Percentiles rank a stretch among this genome's conserved stretches.
Conservation (phyloP, 2,797 vertebrate species). For the Leptoclinus maculatus region DNA sequence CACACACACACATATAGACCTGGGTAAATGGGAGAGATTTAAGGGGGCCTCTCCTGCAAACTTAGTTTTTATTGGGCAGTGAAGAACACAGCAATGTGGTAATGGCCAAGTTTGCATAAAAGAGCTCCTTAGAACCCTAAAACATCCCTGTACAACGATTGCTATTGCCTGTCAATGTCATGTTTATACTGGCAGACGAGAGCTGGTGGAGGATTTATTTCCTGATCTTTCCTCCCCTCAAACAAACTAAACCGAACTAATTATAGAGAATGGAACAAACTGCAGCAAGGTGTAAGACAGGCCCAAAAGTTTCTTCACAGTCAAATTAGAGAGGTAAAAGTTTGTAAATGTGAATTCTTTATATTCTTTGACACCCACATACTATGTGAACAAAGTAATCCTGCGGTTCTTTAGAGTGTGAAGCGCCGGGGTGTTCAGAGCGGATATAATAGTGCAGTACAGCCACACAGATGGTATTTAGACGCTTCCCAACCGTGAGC, state of each 20-base stretch:
- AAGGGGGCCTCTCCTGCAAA: conserved; percentile 63
- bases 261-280: conserved; percentile 9
- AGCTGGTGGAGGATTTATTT: conserved; percentile 36
- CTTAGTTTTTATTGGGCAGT: conserved; percentile 78
- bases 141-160: conserved; percentile 47
- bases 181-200: conserved; percentile 26
- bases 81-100: conserved; percentile 77
- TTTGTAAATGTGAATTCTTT: conserved; percentile 47
- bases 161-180: conserved; percentile 21
- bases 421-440: conserved; percentile 40
- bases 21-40: conserved; percentile 81
- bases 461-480: conserved; percentile 56
- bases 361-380: conserved; percentile 57
- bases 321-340: conserved; percentile 44
- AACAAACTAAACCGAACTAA: conserved; percentile 23
- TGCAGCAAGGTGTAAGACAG: conserved; percentile 11
- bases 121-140: conserved; percentile 66
- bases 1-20: conserved; percentile 30
- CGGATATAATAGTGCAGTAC: conserved; percentile 52
- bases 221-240: conserved; percentile 18
- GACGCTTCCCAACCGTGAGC: conserved; percentile 34
- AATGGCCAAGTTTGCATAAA: conserved; percentile 79
- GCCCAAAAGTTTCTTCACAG: conserved; percentile 34
- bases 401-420: conserved; percentile 54
- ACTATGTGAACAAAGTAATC: conserved; percentile 53